Conservation (phyloP, 2,888 invertebrate genomes). For the Campoplex nolae region DNA sequence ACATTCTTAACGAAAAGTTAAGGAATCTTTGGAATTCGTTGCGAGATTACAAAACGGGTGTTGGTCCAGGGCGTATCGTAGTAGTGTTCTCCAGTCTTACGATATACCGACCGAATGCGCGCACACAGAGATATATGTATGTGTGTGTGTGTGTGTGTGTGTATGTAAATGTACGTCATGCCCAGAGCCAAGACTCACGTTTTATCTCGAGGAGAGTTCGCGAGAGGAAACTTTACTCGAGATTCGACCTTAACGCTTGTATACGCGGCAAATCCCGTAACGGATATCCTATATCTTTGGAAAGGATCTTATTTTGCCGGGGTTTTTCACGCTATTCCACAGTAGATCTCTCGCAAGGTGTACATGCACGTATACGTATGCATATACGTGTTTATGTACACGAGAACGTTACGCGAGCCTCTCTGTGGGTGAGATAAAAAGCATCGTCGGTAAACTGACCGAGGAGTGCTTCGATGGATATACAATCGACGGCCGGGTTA, state of each 20-base stretch:
- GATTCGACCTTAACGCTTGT: conserved; percentile 78
- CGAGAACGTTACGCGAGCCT: conserved; percentile 57
- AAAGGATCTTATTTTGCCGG: conserved; percentile 76
- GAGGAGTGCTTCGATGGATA: conserved; percentile 54
- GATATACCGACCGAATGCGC: neutral
- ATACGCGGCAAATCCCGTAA: conserved; percentile 75
- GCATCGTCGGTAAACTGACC: conserved; percentile 54
- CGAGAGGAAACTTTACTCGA: conserved; percentile 58
- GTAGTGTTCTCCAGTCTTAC: conserved; percentile 53
- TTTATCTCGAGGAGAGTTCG: conserved; percentile 60
- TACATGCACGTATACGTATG: conserved; percentile 9
- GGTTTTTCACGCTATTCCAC: conserved; percentile 71
- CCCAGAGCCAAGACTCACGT: conserved; percentile 56
- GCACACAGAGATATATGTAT: neutral
- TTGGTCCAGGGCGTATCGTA: conserved; percentile 57
- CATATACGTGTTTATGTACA: conserved; percentile 31
- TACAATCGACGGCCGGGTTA: conserved; percentile 8
- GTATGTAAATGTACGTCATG: conserved; percentile 16
- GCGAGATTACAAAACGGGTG: conserved; percentile 50
- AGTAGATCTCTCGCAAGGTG: conserved; percentile 66
- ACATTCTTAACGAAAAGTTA: neutral
- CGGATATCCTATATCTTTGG: conserved; percentile 80
- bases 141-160: neutral
- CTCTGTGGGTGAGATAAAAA: conserved; percentile 46
- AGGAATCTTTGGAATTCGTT: conserved; percentile 52